Evolutionary conservation across 2,797 vertebrate genomes (phyloP).

Genomic region (Dipus sagitta): DNA sequence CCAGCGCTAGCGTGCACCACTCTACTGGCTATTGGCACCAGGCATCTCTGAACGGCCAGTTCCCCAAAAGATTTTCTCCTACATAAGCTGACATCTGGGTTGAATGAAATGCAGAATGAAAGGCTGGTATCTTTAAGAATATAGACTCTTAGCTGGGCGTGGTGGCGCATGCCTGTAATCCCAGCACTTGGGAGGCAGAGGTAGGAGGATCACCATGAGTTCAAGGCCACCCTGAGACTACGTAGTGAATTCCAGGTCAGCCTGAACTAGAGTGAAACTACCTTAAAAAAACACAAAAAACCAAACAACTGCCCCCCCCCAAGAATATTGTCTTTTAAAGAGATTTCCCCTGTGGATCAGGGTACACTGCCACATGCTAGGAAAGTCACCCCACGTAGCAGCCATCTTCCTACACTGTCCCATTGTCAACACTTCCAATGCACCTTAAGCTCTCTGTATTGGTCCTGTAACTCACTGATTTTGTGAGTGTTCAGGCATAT

Average conservation of each 20-base stretch:
- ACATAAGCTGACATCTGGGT: background rate
- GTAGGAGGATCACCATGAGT: no score
- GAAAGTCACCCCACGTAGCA: background rate
- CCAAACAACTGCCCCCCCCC: no score
- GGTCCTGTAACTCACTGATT: background rate
- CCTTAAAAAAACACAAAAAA: no score
- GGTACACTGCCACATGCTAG: background rate
- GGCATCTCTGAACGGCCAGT: background rate
- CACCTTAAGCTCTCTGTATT: background rate
- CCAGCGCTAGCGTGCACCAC: background rate
- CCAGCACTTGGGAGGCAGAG: no score
- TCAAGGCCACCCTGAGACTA: no score
- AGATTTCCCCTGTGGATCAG: background rate
- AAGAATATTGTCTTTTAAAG: background rate
- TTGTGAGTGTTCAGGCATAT: background rate
- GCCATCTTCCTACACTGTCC: rapidly evolving
- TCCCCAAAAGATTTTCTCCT: background rate
- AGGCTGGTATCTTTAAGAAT: background rate
- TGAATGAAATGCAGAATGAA: background rate
- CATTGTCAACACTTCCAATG: background rate
- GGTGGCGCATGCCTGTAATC: no score
- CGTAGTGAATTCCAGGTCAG: no score
- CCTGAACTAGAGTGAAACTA: no score
- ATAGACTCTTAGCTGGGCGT: background rate
- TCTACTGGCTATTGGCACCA: background rate